These are phyloP conservation scores for Gonioctena quinquepunctata DNA, from an alignment of 1,140 invertebrate species.

Conservation along the genomic window DNA sequence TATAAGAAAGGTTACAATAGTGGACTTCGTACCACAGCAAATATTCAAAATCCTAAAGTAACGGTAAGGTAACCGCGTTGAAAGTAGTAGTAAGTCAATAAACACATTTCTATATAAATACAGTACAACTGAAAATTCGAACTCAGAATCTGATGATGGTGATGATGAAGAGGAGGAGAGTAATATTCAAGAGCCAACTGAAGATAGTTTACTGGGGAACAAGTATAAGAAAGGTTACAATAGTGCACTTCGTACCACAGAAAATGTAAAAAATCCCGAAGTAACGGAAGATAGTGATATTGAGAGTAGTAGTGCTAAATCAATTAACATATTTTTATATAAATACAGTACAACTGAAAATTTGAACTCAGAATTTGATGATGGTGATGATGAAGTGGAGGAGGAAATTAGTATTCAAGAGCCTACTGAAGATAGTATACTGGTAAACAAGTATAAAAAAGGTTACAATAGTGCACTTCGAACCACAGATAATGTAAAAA, in stretches of 20 bases:
- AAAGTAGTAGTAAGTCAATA: constrained; percentile 3
- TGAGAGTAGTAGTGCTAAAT: neutral
- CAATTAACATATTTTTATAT: constrained; percentile 29
- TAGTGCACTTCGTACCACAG: neutral
- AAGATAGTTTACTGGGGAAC: neutral
- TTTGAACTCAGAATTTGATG: constrained; percentile 54
- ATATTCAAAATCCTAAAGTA: neutral
- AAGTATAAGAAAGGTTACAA: neutral
- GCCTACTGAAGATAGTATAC: neutral
- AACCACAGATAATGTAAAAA: neutral
- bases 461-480: neutral
- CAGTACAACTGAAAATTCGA: constrained; percentile 31
- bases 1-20: neutral
- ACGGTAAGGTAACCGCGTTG: neutral
- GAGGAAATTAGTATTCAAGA: neutral
- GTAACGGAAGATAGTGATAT: neutral
- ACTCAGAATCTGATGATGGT: constrained; percentile 55
- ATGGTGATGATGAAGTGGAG: constrained; percentile 49
- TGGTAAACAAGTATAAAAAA: neutral
- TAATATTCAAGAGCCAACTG: neutral
- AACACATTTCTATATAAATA: constrained; percentile 32
- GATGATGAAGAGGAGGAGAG: constrained; percentile 41
- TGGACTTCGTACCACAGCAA: neutral
- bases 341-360: constrained; percentile 29
- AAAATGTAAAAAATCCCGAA: neutral